phyloP scores from a whole-genome alignment of 2,797 vertebrate genomes.

The Falco rusticolus region DNA sequence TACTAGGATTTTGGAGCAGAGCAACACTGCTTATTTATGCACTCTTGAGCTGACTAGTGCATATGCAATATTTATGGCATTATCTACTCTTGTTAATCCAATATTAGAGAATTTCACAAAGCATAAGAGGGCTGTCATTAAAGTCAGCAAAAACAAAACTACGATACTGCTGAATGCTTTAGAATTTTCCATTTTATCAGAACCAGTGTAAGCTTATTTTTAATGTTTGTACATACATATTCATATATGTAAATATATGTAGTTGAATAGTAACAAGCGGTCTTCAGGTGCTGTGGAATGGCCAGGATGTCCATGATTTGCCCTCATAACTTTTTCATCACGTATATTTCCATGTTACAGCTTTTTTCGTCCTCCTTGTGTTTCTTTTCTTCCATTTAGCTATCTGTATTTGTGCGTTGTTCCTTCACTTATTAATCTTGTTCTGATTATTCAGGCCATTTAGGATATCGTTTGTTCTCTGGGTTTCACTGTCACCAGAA shows the following conservation, averaged over 20 bases:
- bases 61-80: constrained; percentile 11
- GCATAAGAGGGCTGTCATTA: neutral
- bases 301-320: neutral
- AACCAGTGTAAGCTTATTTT: neutral
- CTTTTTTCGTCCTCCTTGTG: neutral
- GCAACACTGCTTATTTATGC: neutral
- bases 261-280: neutral
- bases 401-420: neutral
- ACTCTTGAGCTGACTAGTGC: neutral
- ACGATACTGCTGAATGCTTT: neutral
- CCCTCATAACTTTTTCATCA: neutral
- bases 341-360: neutral
- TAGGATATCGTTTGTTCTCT: neutral
- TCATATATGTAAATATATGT: neutral
- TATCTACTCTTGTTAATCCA: constrained; percentile 24
- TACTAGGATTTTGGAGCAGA: constrained; percentile 20
- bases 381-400: neutral
- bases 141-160: neutral
- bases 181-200: neutral
- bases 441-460: neutral
- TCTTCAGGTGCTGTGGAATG: neutral
- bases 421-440: neutral
- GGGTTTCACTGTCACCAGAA: neutral
- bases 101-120: neutral
- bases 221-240: neutral